A percentile compares a stretch with the other conserved stretches of the same genome.
Conservation (phyloP, 2,797 vertebrate species). For the Enteromius afrohamiltoni region DNA sequence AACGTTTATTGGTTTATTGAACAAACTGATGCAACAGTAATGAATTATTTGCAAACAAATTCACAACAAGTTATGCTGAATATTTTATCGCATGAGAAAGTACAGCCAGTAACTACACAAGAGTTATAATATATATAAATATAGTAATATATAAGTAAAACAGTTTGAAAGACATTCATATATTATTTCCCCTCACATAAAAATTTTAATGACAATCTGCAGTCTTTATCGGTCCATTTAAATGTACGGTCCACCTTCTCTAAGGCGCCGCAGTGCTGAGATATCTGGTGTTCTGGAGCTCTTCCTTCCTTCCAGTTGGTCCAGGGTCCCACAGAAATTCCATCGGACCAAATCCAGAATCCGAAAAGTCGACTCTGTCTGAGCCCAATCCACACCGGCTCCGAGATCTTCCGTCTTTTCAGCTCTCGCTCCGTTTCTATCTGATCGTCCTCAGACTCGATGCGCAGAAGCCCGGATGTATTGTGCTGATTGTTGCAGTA, state of each 20-base stretch:
- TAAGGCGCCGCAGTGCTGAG: constrained; percentile 63
- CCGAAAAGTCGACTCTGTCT: constrained; percentile 70
- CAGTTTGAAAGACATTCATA: background rate
- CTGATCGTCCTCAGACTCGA: constrained; percentile 49
- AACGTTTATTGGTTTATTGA: background rate
- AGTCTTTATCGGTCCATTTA: constrained; percentile 61
- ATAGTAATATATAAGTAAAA: too few relatives aligned
- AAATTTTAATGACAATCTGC: background rate
- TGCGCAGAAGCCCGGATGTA: constrained; percentile 45
- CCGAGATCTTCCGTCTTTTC: rapidly evolving
- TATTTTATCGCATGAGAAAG: too few relatives aligned
- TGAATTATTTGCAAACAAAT: background rate
- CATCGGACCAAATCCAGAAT: constrained; percentile 71
- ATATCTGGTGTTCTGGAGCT: constrained; percentile 44
- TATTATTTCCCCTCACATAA: constrained; percentile 73
- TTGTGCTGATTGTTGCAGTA: constrained; percentile 42
- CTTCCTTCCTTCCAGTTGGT: constrained; percentile 50
- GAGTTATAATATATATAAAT: too few relatives aligned
- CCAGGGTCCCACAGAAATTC: constrained; percentile 10
- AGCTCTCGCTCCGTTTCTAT: background rate
- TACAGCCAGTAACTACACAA: too few relatives aligned
- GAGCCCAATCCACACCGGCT: constrained; percentile 68
- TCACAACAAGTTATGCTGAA: background rate
- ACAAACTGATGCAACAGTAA: background rate
- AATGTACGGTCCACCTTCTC: rapidly evolving